phyloP scores from a whole-genome alignment of 1,140 invertebrate genomes.

The Drosophila sp. region DNA sequence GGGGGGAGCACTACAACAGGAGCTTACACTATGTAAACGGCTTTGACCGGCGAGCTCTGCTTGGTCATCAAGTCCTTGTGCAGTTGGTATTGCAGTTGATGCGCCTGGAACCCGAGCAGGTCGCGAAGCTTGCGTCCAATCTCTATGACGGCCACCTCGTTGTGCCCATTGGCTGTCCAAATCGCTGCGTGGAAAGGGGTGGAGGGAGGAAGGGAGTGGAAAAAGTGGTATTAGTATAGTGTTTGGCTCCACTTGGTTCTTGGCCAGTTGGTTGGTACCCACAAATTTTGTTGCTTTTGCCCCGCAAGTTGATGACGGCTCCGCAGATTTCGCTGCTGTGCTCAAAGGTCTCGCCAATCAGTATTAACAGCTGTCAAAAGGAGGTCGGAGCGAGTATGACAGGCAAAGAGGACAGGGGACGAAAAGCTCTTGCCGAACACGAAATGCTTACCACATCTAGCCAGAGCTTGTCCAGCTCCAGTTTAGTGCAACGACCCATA shows the following conservation, averaged over 20 bases:
- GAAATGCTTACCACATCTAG: constrained; percentile 92
- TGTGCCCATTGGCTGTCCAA: constrained; percentile 95
- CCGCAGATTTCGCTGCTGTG: constrained; percentile 96
- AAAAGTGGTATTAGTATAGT: no score
- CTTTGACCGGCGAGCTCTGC: constrained; percentile 92
- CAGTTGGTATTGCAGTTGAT: constrained; percentile 90
- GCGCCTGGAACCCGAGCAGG: constrained; percentile 85
- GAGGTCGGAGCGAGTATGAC: constrained; percentile 18
- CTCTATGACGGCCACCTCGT: constrained; percentile 90
- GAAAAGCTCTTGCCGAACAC: constrained; percentile 20
- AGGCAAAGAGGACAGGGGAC: constrained; percentile 16
- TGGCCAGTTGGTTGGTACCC: constrained; percentile 25
- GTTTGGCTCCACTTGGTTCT: not conserved
- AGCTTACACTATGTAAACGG: constrained; percentile 89
- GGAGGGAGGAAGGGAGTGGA: constrained; percentile 6
- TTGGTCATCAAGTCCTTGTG: constrained; percentile 94
- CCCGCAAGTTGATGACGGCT: constrained; percentile 96
- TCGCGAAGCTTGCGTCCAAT: constrained; percentile 95
- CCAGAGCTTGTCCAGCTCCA: constrained; percentile 96
- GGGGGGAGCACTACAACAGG: not conserved
- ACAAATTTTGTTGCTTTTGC: constrained; percentile 94
- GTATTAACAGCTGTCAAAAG: constrained; percentile 88
- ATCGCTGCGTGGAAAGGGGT: constrained; percentile 84
- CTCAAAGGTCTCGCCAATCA: constrained; percentile 99
- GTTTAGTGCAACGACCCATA: constrained; percentile 92